Base-by-base conservation (phyloP, 2,797 vertebrate species). In the Sparus aurata region DNA sequence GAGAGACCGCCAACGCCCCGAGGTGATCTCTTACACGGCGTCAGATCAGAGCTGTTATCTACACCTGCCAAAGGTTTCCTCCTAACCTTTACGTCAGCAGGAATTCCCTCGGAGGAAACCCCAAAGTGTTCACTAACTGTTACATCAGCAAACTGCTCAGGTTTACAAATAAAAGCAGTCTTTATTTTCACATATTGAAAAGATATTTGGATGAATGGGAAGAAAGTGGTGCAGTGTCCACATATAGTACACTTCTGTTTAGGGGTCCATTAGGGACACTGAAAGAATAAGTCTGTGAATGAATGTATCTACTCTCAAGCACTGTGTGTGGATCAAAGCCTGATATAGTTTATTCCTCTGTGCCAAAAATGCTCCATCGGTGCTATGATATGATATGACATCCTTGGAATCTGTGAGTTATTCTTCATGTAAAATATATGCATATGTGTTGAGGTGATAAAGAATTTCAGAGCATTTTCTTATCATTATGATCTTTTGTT, bases 81-180 rank as follows among this genome's bases (percentile, higher is more conserved):
- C 79, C 69, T 71, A 76, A 71, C 59, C n/a, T 13, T 77, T 80
- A 92, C 85, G 66, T 89, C 90, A 90, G 59, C 41, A 27, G 89
- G 92, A 90, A 66, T 90, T 92, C 92, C 93, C 90, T 88, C 20
- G 17, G 66, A 70, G 69, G 65, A 63, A 13, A 1, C 34, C 41
- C 1, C 0, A 17, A 17, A 41, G 63, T 15, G 45, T 16, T 63
- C 50, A 9, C 53, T 16, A 15, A 1, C 38, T 5, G 4, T 45
- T 41, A 34, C 71, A 25, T 59, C 69, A 73, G 13, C 12, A 11
- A n/a, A 54, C 25, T 9, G 2, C 53, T 62, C 62, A 54, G 52
- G 34, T 58, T 70, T 54, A 30, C 23, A 69, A 77, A 49, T 8
- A 64, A 43, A 17, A 17, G 22, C 13, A 17, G 62, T 20, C n/a